These are phyloP conservation scores for Euphonia xanthogaster DNA, from an alignment of 2,797 vertebrate species.

Conservation along the genomic window DNA sequence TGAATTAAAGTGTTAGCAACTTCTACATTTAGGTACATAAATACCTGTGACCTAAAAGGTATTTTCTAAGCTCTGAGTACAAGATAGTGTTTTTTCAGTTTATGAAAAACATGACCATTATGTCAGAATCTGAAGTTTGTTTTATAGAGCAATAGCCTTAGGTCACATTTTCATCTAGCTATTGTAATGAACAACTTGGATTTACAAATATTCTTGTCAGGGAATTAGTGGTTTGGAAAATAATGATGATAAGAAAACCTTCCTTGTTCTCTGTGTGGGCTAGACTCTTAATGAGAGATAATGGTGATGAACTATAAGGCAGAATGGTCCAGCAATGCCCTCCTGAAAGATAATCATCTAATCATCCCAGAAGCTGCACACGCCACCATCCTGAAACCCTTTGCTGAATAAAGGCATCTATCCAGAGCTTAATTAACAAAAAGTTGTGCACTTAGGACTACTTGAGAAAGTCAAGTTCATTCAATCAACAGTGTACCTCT, in stretches of 20 bases:
- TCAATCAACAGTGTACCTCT: not conserved
- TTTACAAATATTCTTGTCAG: not conserved
- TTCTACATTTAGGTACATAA: not conserved
- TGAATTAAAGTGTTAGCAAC: not conserved
- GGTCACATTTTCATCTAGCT: not conserved
- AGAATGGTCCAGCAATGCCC: not conserved
- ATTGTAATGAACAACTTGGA: not conserved
- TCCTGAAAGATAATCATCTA: not conserved
- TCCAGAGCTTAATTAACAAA: not conserved
- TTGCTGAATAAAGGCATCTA: not conserved
- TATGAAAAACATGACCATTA: accelerated
- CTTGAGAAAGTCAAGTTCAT: not conserved
- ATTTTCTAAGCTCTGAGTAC: not conserved
- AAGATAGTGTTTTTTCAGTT: not conserved
- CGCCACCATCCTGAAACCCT: not conserved
- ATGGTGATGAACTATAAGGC: not conserved
- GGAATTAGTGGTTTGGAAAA: not conserved
- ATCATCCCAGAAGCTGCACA: not conserved
- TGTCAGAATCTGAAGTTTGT: accelerated
- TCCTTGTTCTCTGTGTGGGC: not conserved
- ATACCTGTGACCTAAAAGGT: not conserved
- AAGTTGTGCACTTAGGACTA: not conserved
- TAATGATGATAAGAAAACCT: not conserved
- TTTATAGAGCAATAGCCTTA: not conserved
- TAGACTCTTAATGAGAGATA: not conserved